Percentiles rank a stretch among this genome's conserved stretches.
Conservation (phyloP, 2,113 vertebrate species). For the Rhodinocichla rosea region DNA sequence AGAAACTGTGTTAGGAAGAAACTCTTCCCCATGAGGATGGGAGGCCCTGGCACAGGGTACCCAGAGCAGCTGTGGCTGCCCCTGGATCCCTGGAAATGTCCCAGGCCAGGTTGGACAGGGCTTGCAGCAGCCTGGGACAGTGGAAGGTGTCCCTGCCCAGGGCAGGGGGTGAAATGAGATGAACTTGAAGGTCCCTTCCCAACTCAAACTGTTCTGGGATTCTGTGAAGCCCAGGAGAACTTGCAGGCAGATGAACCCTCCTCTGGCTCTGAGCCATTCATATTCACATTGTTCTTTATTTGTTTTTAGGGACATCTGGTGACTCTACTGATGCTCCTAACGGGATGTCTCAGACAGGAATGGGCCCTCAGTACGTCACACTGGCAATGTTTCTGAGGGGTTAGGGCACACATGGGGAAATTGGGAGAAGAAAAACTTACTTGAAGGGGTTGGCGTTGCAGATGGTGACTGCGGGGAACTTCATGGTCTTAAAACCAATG, state of each 20-base stretch:
- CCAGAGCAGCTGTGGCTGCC: neutral
- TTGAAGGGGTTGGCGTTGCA: conserved; percentile 81
- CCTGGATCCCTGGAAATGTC: neutral
- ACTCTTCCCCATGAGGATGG: neutral
- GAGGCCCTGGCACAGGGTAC: neutral
- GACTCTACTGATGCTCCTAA: neutral
- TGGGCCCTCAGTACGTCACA: rapidly evolving
- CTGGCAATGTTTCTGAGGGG: no score
- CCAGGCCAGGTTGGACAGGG: rapidly evolving
- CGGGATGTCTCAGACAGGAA: rapidly evolving
- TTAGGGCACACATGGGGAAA: neutral
- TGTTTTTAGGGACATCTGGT: neutral
- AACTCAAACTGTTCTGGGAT: neutral
- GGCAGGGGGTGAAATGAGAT: neutral
- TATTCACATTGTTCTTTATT: neutral
- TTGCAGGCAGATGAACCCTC: neutral
- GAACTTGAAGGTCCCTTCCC: neutral
- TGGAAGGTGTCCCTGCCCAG: rapidly evolving
- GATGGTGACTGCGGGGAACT: conserved; percentile 79
- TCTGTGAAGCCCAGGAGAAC: neutral
- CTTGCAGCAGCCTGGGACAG: neutral
- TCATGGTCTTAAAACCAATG: conserved; percentile 79
- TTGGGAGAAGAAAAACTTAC: conserved; percentile 25
- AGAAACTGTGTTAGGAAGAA: neutral
- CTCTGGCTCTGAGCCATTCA: neutral